Conservation (phyloP, 2,113 vertebrate species). For the Peromyscus polionotus region DNA sequence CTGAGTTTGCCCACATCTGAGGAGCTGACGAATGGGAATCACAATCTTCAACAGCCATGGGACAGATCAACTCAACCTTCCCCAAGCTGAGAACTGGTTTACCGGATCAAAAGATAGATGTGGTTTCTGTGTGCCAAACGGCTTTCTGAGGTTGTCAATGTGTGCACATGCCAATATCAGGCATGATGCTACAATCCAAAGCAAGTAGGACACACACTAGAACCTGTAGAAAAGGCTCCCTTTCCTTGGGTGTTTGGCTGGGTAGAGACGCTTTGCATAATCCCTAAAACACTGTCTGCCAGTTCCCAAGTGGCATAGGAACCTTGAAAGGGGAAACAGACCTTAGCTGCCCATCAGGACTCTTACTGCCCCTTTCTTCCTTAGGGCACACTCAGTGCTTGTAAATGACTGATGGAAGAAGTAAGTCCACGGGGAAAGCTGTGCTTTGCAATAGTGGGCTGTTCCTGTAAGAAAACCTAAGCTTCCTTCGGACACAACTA, state of each 20-base stretch:
- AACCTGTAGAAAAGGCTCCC: conserved; percentile 18
- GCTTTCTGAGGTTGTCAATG: conserved; percentile 32
- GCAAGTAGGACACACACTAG: conserved; percentile 6
- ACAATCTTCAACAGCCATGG: background rate
- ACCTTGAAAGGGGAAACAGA: background rate
- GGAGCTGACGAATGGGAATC: conserved; percentile 4
- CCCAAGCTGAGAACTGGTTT: conserved; percentile 35
- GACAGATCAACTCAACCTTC: background rate
- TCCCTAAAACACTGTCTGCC: background rate
- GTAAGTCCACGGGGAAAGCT: background rate
- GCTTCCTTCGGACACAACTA: background rate
- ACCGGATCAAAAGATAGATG: conserved; percentile 53
- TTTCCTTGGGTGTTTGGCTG: background rate
- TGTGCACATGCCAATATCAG: conserved; percentile 24
- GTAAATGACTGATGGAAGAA: background rate
- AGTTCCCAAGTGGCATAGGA: background rate
- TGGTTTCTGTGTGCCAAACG: conserved; percentile 53
- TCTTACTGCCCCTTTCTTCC: background rate
- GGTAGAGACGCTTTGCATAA: background rate
- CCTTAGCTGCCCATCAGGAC: no score
- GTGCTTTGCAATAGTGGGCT: background rate
- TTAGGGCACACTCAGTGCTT: background rate
- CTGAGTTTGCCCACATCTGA: background rate
- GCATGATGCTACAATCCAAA: conserved; percentile 31
- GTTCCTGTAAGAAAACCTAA: background rate